Percentiles rank a stretch among this genome's conserved stretches.
Evolutionary conservation across 2,888 invertebrate species (phyloP).

Genomic region (Drosophila pseudotalamancana): DNA sequence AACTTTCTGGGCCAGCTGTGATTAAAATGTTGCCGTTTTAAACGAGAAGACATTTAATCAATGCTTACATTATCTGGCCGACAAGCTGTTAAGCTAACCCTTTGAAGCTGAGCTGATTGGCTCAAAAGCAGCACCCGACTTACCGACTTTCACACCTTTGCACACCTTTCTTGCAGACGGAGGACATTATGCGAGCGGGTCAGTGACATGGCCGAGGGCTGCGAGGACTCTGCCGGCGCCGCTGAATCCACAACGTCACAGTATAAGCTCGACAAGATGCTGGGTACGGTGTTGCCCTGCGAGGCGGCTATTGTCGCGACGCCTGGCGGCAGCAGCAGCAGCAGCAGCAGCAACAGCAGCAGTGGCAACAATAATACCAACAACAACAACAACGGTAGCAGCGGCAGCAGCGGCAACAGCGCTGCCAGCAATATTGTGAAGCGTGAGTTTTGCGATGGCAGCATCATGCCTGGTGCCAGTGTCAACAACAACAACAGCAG

Average conservation of each 20-base stretch:
- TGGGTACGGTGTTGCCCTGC: constrained; percentile 84
- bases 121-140: neutral
- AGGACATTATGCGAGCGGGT: constrained; percentile 79
- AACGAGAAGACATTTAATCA: neutral
- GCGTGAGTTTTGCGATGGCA: constrained; percentile 83
- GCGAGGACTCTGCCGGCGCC: constrained; percentile 85
- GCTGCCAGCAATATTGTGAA: constrained; percentile 78
- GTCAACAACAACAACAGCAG: constrained; percentile 66
- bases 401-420: constrained; percentile 22
- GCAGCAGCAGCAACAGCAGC: constrained; percentile 21
- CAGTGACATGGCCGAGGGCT: constrained; percentile 91
- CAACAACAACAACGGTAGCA: constrained; percentile 32
- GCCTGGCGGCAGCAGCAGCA: constrained; percentile 65
- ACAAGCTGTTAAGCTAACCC: constrained; percentile 1
- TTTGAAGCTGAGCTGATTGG: neutral
- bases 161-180: constrained; percentile 85
- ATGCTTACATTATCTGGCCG: neutral
- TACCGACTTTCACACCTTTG: no score
- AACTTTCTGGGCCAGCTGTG: no score
- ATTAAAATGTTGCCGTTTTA: no score
- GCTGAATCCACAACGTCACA: constrained; percentile 67
- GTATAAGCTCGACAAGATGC: constrained; percentile 79
- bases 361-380: constrained; percentile 50
- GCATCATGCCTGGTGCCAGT: constrained; percentile 71
- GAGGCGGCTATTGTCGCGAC: constrained; percentile 84